A percentile compares a stretch with the other conserved stretches of the same genome.
Evolutionary conservation across 2,797 vertebrate species (phyloP).

Genomic region (Nothura maculosa): DNA sequence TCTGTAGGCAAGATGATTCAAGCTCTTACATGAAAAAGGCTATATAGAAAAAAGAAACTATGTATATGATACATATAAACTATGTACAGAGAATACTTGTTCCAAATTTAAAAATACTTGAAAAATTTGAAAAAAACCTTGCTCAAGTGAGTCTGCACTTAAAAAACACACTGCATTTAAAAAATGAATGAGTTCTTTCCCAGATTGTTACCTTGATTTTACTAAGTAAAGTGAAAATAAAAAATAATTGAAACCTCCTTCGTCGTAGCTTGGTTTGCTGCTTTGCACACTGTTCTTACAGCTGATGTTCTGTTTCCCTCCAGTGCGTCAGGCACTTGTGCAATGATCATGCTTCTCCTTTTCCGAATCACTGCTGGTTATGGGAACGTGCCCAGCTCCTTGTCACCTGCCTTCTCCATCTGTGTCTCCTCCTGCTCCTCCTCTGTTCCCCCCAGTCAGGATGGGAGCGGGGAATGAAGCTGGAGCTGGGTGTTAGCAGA

Average conservation of each 20-base stretch:
- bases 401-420: background rate
- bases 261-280: background rate
- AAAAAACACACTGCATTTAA: background rate
- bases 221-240: background rate
- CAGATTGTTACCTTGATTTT: background rate
- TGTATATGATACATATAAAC: background rate
- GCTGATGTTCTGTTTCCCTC: background rate
- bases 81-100: background rate
- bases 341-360: background rate
- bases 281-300: background rate
- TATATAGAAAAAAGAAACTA: background rate
- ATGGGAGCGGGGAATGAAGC: background rate
- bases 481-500: background rate
- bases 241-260: background rate
- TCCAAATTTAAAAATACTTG: background rate
- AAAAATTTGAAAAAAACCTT: background rate
- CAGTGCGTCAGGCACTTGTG: background rate
- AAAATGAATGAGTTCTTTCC: background rate
- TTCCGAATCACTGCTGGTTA: background rate
- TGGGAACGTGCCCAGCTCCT: background rate
- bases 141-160: background rate
- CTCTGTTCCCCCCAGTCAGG: background rate
- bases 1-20: background rate
- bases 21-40: background rate
- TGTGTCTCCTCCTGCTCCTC: background rate